Base-by-base conservation (phyloP, 2,113 vertebrate species). In the Recurvirostra avosetta region DNA sequence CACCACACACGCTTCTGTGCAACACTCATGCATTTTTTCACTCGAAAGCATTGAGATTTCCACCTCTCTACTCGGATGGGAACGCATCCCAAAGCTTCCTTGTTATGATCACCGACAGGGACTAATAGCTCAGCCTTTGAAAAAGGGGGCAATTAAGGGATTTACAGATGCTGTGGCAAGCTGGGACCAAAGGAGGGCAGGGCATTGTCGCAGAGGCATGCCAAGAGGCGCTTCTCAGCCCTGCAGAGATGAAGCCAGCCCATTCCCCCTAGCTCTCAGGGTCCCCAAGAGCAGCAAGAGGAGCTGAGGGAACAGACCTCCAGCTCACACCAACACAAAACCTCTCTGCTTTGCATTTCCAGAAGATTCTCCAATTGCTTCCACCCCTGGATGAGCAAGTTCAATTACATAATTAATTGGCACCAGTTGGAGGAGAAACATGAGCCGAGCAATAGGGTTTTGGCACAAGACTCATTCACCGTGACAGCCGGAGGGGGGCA, bases 71-170 rank as follows among this genome's bases (percentile, higher is more conserved):
- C 43, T 50, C 8, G 5, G 90, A 62, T 4, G 90, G 98, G 96
- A 97, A 97, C 3, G 50, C 87, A 94, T 96, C 95, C 97, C 96
- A 74, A 98, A 98, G 98, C 98, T 98, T 98, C 98, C 98, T 98
- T 89, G 73, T 97, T 86, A 96, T 98, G 98, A 98, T 98, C 98
- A 98, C 98, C 22, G 16, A 86, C 55, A 81, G 61, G 56, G 47
- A 75, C 61, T 93, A 36, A 92, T 55, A 91, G 66, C 41, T 92
- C 76, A 34, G 66, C 34, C 68, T 36, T 41, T 70, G 71, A 53
- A 63, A 81, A 96, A 72, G 32, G 40, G 67, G 27, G 23, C 29
- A 72, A 5, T 62, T 59, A 36, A 32, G 67, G 59, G 67, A 59
- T 66, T 80, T 79, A 40, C 9, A n/a, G 43, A n/a, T 63, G 63